phyloP scores from a whole-genome alignment of 2,797 vertebrate genomes.

The Mormyrus proboscirostris region DNA sequence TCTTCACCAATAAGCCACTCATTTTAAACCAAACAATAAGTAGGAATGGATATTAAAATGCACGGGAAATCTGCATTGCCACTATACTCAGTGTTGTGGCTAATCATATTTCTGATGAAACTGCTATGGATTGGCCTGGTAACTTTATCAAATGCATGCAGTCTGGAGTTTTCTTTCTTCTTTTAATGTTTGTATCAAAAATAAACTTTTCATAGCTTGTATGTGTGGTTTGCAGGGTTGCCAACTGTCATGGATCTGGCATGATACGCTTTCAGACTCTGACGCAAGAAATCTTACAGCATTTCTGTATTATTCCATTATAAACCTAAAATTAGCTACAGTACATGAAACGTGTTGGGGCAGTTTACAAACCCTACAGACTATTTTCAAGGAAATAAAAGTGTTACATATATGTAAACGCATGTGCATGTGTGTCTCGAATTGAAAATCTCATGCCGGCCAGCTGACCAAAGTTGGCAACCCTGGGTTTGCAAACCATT shows the following conservation, averaged over 20 bases:
- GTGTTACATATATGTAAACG: not conserved
- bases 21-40: not conserved
- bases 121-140: not conserved
- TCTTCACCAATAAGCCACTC: not conserved
- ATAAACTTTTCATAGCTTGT: not conserved
- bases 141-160: not conserved
- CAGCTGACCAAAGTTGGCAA: not conserved
- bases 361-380: not conserved
- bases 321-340: not conserved
- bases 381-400: not conserved
- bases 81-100: not conserved
- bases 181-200: not conserved
- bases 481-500: not conserved
- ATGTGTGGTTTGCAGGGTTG: not conserved
- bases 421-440: not conserved
- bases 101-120: not conserved
- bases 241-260: not conserved
- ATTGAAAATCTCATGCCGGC: not conserved
- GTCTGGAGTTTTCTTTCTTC: not conserved
- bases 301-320: not conserved
- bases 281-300: not conserved
- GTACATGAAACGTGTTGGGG: not conserved
- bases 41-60: not conserved
- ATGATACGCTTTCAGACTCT: not conserved
- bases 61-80: not conserved